phyloP scores from a whole-genome alignment of 2,888 invertebrate species.

The Siphonodentalium dalli region DNA sequence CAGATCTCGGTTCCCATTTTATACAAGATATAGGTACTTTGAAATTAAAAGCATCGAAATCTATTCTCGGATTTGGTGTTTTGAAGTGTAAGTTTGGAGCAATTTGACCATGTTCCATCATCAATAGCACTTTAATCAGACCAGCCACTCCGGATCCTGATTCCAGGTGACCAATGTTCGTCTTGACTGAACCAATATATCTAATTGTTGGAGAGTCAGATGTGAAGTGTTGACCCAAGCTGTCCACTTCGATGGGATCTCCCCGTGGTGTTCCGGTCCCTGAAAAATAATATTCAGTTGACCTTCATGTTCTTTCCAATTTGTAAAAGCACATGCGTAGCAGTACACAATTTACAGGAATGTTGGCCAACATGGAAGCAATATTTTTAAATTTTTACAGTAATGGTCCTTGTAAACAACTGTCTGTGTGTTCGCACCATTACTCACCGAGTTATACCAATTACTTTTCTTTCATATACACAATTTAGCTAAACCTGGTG shows the following conservation, averaged over 20 bases:
- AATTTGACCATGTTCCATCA: conserved; percentile 41
- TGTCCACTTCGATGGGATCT: conserved; percentile 39
- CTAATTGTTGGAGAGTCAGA: background rate
- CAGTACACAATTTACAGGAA: no score
- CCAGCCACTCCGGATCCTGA: conserved; percentile 47
- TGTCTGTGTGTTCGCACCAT: no score
- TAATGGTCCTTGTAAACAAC: no score
- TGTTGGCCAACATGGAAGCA: no score
- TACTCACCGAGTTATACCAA: no score
- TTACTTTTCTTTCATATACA: no score
- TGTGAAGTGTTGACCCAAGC: conserved; percentile 29
- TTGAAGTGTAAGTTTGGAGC: conserved; percentile 41
- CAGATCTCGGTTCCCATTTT: conserved; percentile 23
- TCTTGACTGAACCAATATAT: conserved; percentile 47
- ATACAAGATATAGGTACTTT: conserved; percentile 25
- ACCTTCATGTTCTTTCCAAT: no score
- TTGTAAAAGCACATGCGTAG: no score
- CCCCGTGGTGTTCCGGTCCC: conserved; percentile 43
- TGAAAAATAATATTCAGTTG: conserved; percentile 16
- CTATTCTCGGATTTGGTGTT: conserved; percentile 32
- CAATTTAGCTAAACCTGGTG: no score
- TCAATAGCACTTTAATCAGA: conserved; percentile 47
- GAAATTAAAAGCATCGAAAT: conserved; percentile 32
- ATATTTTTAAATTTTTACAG: no score
- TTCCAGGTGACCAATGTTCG: conserved; percentile 50